Base-by-base conservation (phyloP, 2,888 invertebrate genomes). In the Dynastes grantii region DNA sequence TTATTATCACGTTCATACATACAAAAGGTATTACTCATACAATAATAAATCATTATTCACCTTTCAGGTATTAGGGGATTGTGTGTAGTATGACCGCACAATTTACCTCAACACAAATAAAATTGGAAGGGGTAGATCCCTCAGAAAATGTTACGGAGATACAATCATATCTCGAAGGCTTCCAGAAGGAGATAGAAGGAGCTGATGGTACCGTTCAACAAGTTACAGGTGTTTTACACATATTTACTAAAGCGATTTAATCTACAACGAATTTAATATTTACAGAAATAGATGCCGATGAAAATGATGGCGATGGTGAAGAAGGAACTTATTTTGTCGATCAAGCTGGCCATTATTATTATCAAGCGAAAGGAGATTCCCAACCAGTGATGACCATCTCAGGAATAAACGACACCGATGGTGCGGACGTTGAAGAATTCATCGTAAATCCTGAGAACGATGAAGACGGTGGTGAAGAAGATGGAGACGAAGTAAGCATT, bases 261-360 rank as follows among this genome's bases (percentile, higher is more conserved):
- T 45, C 11, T 2, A 8, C 2, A 45, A 45, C 11, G 11, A 11
- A 45, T 45, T 45, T 45, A 8, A 45, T 45, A 11, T 11, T 8
- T 45, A 63, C 67, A 82, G 82, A 83, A 80, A 82, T 81, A 27
- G 86, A 86, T 68, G 83, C 85, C 16, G 85, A 87, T 8, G 87
- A 89, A 37, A 87, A 83, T 81, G 89, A 85, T 78, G 91, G 88
- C 2, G 91, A 91, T 16, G 90, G 90, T 65, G 92, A 92, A 83
- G 92, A 91, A 82, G 94, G 94, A 6, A 94, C 95, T 1, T 95
- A 95, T 85, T 96, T 94, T 87, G 94, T 96, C 32, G 96, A 96
- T 85, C 94, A 95, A 87, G 91, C 94, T 49, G 95, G 96, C 0
- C 93, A 95, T 82, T 96, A 96, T 87, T 96, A 96, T 85, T 95